A percentile compares a stretch with the other conserved stretches of the same genome.
These are phyloP conservation scores for Hydrolagus colliei DNA, from an alignment of 2,797 vertebrate genomes.

Conservation along the genomic window DNA sequence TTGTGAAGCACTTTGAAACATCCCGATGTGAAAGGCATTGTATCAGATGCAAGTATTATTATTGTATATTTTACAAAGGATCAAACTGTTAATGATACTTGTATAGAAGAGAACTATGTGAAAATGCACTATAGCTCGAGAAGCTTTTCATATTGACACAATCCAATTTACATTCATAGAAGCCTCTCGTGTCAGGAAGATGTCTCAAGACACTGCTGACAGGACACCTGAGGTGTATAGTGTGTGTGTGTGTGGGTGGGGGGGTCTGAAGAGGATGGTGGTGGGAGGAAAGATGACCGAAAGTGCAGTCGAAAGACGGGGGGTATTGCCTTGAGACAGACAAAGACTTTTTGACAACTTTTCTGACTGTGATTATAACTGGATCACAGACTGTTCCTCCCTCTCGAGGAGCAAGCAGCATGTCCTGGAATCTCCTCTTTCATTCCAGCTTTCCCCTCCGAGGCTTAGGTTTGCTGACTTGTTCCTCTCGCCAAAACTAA, in stretches of 20 bases:
- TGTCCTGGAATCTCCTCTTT: not conserved
- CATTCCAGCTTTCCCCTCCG: not conserved
- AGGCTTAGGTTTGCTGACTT: not conserved
- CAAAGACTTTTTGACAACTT: not conserved
- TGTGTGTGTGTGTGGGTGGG: not conserved
- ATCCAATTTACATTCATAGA: not conserved
- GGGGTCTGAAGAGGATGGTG: not conserved
- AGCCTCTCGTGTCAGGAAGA: not conserved
- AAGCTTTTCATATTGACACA: not conserved
- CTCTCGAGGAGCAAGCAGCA: not conserved
- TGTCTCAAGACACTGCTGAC: not conserved
- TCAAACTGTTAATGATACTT: too few species aligned
- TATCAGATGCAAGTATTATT: too few species aligned
- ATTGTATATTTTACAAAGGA: too few species aligned
- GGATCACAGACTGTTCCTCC: not conserved
- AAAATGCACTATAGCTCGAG: too few species aligned
- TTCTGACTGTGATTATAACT: not conserved
- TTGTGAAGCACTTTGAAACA: too few species aligned
- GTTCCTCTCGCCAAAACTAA: not conserved
- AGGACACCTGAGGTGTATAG: not conserved
- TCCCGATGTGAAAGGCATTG: too few species aligned
- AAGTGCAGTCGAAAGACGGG: not conserved
- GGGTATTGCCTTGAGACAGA: too few species aligned
- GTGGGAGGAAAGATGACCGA: not conserved
- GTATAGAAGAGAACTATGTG: too few species aligned